Percentiles rank a stretch among this genome's conserved stretches.
These are phyloP conservation scores for Thomomys bottae DNA, from an alignment of 2,113 vertebrate species.

Conservation along the genomic window DNA sequence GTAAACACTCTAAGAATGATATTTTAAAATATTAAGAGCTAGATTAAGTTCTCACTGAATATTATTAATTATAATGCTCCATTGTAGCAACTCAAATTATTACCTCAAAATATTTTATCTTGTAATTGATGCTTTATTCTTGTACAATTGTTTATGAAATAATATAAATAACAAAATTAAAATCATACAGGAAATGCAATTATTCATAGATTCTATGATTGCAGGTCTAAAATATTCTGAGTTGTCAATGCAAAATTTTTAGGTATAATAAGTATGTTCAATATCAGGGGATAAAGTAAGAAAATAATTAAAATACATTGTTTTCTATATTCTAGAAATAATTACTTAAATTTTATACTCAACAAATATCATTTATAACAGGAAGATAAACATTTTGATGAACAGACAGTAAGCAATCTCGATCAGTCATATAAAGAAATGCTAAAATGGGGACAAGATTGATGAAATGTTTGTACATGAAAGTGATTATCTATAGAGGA, in stretches of 20 bases:
- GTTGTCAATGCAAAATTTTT: not conserved
- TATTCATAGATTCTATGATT: not conserved
- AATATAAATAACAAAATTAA: not conserved
- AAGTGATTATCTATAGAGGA: not conserved
- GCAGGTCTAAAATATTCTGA: not conserved
- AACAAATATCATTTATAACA: not conserved
- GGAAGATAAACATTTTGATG: not conserved
- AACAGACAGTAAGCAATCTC: not conserved
- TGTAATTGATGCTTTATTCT: not conserved
- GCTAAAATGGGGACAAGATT: not conserved
- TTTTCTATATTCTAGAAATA: not conserved
- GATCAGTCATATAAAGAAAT: not conserved
- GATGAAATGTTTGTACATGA: not conserved
- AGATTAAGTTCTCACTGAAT: not conserved
- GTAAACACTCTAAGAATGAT: not conserved
- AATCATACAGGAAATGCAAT: not conserved
- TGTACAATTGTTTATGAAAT: not conserved
- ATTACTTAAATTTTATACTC: not conserved
- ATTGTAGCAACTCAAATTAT: not conserved
- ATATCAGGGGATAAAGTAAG: not conserved
- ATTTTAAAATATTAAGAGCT: not conserved
- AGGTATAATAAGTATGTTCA: not conserved
- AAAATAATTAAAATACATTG: constrained; percentile 1
- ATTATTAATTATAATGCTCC: not conserved
- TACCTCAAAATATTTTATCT: not conserved